Conservation (phyloP, 2,888 invertebrate genomes). For the Herminia tarsipennalis region DNA sequence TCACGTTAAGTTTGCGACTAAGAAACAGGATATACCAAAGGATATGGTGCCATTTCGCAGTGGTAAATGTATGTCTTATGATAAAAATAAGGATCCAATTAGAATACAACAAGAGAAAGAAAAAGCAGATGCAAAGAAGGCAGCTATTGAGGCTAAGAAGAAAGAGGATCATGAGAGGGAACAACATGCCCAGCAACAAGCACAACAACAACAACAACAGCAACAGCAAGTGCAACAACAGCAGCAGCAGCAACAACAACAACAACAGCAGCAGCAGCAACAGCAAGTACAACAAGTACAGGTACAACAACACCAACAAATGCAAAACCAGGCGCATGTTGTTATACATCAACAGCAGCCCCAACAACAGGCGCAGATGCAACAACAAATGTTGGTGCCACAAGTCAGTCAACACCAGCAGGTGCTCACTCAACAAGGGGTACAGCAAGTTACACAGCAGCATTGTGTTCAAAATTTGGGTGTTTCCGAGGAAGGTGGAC, state of each 20-base stretch:
- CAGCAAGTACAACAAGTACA: conserved; percentile 76
- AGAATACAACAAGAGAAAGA: conserved; percentile 81
- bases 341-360: conserved; percentile 75
- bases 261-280: conserved; percentile 73
- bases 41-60: conserved; percentile 82
- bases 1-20: conserved; percentile 90
- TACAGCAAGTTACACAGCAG: conserved; percentile 77
- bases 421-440: conserved; percentile 75
- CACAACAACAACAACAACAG: conserved; percentile 65
- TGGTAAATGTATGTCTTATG: conserved; percentile 83
- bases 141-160: conserved; percentile 81
- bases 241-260: conserved; percentile 69
- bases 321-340: conserved; percentile 74
- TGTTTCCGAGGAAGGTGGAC: conserved; percentile 78
- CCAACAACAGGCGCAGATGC: conserved; percentile 69
- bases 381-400: conserved; percentile 81
- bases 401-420: conserved; percentile 83
- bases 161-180: conserved; percentile 79
- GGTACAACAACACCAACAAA: conserved; percentile 77
- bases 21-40: conserved; percentile 80
- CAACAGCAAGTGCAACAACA: conserved; percentile 64
- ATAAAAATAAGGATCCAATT: conserved; percentile 82
- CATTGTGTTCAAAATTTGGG: conserved; percentile 81
- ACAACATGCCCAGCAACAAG: conserved; percentile 69
- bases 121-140: conserved; percentile 81